phyloP scores from a whole-genome alignment of 2,888 invertebrate species.

The Notodonta dromedarius region DNA sequence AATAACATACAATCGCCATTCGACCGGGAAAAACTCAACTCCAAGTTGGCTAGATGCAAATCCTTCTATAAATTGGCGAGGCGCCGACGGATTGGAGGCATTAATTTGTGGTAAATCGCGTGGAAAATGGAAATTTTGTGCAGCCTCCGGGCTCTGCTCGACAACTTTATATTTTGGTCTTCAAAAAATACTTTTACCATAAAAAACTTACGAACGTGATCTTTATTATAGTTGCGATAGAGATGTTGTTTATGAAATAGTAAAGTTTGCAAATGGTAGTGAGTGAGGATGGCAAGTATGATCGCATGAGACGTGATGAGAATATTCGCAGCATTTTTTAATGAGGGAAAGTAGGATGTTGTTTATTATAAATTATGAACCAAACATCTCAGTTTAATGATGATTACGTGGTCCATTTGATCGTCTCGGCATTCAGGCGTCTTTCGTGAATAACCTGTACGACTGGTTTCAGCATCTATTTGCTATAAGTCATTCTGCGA shows the following conservation, averaged over 20 bases:
- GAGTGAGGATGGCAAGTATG: constrained; percentile 22
- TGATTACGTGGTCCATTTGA: no score
- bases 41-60: constrained; percentile 67
- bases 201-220: constrained; percentile 29
- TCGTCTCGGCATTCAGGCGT: no score
- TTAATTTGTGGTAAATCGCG: constrained; percentile 83
- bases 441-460: no score
- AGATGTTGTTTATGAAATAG: constrained; percentile 25
- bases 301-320: constrained; percentile 62
- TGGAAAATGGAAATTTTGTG: constrained; percentile 84
- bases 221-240: constrained; percentile 34
- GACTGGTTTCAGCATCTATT: no score
- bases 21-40: constrained; percentile 55
- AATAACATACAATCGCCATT: constrained; percentile 55
- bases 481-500: no score
- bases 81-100: constrained; percentile 76
- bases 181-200: neutral
- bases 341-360: constrained; percentile 38
- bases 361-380: neutral
- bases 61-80: constrained; percentile 75
- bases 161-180: constrained; percentile 3
- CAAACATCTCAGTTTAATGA: no score
- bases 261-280: constrained; percentile 12
- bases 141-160: constrained; percentile 66
- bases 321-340: constrained; percentile 65